Evolutionary conservation across 2,888 invertebrate genomes (phyloP), one percentile per base, ranked within the genome.

Genomic region (Allolobophora icterica): DNA sequence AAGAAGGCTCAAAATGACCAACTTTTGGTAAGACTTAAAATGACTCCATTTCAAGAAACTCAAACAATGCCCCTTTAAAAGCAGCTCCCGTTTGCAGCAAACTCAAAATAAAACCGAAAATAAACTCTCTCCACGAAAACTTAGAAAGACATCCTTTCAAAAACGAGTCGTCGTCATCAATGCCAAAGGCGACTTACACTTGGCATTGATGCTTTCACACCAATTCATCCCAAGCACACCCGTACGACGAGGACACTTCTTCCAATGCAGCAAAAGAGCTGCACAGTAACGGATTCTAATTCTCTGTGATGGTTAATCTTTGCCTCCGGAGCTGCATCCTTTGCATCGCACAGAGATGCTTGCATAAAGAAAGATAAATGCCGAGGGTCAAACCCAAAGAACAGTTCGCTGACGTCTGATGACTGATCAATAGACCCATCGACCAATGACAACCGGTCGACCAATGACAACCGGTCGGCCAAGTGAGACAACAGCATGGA

Each of bases 351-450:
- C n/a, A n/a, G 71, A n/a, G n/a, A 71, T 71, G 71, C 71, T 71
- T 30, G 71, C 71, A 71, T 71, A n/a, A 71, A 71, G 71, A 71
- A 71, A 71, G 71, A 71, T 71, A 71, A 71, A 71, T 71, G 71
- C n/a, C n/a, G 71, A 71, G 71, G 71, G 71, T n/a, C 71, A 71
- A 71, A 30, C 30, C 30, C n/a, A 71, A 71, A n/a, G 71, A 71
- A 71, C 71, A 71, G 71, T 71, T 71, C 30, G 71, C n/a, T 71
- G 71, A 71, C 71, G 71, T 71, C 71, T n/a, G 71, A 71, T 71
- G 71, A 71, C 30, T 71, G 71, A 71, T 71, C 71, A 71, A 71
- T 71, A 71, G 71, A 71, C 71, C 71, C n/a, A n/a, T 71, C 71
- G 71, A 8, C 71, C 71, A 71, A 71, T 71, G 71, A 71, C 71